Conservation (phyloP, 2,113 vertebrate species). For the Tylochromis polylepis region DNA sequence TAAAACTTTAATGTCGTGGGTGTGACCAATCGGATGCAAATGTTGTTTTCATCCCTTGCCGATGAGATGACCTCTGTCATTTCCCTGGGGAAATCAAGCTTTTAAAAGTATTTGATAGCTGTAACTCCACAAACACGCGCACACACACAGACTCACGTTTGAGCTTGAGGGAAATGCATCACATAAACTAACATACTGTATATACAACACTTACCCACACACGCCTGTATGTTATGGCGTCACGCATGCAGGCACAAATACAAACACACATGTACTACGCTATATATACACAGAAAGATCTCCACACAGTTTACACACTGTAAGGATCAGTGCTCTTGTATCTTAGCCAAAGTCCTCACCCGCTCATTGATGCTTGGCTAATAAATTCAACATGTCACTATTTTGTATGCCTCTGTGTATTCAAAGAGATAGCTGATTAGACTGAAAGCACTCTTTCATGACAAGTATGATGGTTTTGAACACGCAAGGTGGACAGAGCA, state of each 20-base stretch:
- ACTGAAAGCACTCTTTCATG: slow-evolving; percentile 44
- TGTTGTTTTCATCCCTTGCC: slow-evolving; percentile 93
- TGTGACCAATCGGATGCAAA: slow-evolving; percentile 98
- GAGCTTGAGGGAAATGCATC: not conserved
- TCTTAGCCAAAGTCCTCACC: slow-evolving; percentile 19
- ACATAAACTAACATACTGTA: slow-evolving; percentile 3
- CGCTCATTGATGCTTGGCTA: slow-evolving; percentile 43
- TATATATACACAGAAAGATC: not conserved
- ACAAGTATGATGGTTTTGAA: slow-evolving; percentile 7
- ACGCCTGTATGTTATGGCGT: slow-evolving; percentile 1
- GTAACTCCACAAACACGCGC: slow-evolving; percentile 53
- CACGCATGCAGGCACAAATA: not conserved
- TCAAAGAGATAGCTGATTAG: slow-evolving; percentile 42
- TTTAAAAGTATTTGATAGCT: slow-evolving; percentile 83
- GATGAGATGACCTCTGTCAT: slow-evolving; percentile 91
- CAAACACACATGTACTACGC: not conserved
- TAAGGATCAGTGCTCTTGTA: not conserved
- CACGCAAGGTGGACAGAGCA: slow-evolving; percentile 27
- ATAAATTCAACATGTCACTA: slow-evolving; percentile 49
- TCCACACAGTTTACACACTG: not conserved
- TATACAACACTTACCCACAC: slow-evolving; percentile 6
- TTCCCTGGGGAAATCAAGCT: slow-evolving; percentile 88
- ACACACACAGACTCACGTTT: not conserved
- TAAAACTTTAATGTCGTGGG: slow-evolving; percentile 94
- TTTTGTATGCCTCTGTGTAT: slow-evolving; percentile 9